Evolutionary conservation across 2,888 invertebrate species (phyloP), one percentile per base, ranked within the genome.

Genomic region (Nasonovia ribisnigri): DNA sequence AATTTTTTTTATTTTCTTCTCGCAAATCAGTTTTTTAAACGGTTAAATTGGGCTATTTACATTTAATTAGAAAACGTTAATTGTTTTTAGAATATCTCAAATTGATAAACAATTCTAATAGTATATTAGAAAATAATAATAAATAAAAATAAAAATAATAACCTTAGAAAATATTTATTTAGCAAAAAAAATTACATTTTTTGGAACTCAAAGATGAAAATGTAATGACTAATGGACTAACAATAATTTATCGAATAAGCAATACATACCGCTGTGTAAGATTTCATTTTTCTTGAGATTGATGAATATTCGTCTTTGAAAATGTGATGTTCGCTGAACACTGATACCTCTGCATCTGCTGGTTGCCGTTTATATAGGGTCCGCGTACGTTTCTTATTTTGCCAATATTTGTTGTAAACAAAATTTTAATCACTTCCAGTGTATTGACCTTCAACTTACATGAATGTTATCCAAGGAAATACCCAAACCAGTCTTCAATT

Each of bases 371-470:
- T 91, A 91, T 91, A 91, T 91, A 91, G n/a, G 84, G 11, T 42
- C 51, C 42, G 42, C 16, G 20, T 29, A 51, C 13, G 20, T 77
- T 90, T 84, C 36, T 51, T 91, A 91, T 91, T 91, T 91, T 10
- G 46, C n/a, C 36, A 90, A 84, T 90, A 77, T 77, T 26, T 84
- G n/a, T 84, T 8, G 43, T 86, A 86, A 84, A 84, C 51, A 84
- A 84, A 26, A 84, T 84, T 91, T 48, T 51, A 84, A 84, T 91
- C 51, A 42, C 84, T 84, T 51, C 16, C 86, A 91, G 91, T n/a
- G 54, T 91, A 86, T 43, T 86, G 57, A 57, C 91, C 91, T 91
- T 91, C 84, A n/a, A 57, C 57, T 86, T 46, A 11, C 13, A 46
- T 8, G n/a, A 51, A 20, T 60, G 36, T 36, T 60, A 46, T 36